phyloP scores from a whole-genome alignment of 2,888 invertebrate genomes.

The Drosophila flavopinicola region DNA sequence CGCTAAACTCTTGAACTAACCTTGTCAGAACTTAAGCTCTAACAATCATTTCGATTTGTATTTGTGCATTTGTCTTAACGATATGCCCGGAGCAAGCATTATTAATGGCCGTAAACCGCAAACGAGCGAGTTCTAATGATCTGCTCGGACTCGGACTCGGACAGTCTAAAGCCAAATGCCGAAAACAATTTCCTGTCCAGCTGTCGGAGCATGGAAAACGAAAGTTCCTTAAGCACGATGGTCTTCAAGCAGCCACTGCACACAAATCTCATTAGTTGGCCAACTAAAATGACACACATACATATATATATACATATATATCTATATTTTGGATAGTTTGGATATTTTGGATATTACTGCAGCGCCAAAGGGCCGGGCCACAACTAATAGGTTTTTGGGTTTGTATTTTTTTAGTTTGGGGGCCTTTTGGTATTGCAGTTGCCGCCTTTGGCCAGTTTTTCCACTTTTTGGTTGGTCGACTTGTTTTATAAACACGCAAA shows the following conservation, averaged over 20 bases:
- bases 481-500: slow-evolving; percentile 78
- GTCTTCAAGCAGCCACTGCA: slow-evolving; percentile 15
- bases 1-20: slow-evolving; percentile 23
- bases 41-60: slow-evolving; percentile 36
- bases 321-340: slow-evolving; percentile 14
- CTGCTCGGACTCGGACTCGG: too few relatives aligned
- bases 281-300: slow-evolving; percentile 57
- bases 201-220: slow-evolving; percentile 64
- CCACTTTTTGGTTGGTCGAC: slow-evolving; percentile 41
- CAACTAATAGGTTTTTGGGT: slow-evolving; percentile 55
- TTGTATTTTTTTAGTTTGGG: slow-evolving; percentile 12
- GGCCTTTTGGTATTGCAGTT: slow-evolving; percentile 50
- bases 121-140: slow-evolving; percentile 66
- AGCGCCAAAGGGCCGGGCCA: slow-evolving; percentile 53
- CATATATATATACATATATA: background rate
- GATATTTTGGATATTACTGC: slow-evolving; percentile 19
- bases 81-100: slow-evolving; percentile 38
- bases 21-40: slow-evolving; percentile 48
- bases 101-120: slow-evolving; percentile 59
- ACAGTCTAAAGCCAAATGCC: slow-evolving; percentile 27
- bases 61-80: slow-evolving; percentile 39
- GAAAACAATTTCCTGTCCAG: slow-evolving; percentile 67
- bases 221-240: slow-evolving; percentile 53
- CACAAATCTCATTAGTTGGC: slow-evolving; percentile 51
- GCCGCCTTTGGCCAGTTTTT: slow-evolving; percentile 61